Percentiles rank a stretch among this genome's conserved stretches.
Evolutionary conservation across 2,113 vertebrate species (phyloP).

Genomic region (Chloroceryle aenea): DNA sequence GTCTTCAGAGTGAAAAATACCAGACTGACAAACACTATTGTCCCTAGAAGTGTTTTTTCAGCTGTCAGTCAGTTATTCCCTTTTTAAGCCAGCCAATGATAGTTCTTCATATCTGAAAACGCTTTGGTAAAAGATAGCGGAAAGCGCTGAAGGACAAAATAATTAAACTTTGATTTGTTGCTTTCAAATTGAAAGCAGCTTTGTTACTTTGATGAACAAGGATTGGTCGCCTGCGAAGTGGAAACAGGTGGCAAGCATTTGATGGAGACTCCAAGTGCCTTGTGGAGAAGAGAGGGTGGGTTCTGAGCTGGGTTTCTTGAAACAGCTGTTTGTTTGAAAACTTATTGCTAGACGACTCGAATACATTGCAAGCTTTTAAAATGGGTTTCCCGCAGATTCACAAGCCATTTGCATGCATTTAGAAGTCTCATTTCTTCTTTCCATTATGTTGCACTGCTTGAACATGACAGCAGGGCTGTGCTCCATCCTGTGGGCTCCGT

Average conservation of each 20-base stretch:
- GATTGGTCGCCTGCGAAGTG: conserved; percentile 4
- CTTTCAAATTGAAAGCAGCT: conserved; percentile 36
- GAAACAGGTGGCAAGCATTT: neutral
- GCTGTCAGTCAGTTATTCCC: conserved; percentile 24
- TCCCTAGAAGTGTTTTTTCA: neutral
- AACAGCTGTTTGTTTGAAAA: conserved; percentile 17
- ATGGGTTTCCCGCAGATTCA: neutral
- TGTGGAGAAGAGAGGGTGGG: neutral
- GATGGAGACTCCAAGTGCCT: neutral
- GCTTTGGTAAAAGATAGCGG: neutral
- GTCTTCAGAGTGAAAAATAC: conserved; percentile 28
- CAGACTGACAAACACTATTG: neutral
- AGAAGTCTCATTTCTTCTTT: neutral
- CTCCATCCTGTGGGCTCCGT: accelerated
- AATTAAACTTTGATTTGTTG: conserved; percentile 58
- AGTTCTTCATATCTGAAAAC: neutral
- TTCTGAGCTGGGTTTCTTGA: neutral
- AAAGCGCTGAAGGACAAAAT: conserved; percentile 51
- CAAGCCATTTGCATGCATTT: neutral
- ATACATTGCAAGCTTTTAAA: neutral
- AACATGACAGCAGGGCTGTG: accelerated
- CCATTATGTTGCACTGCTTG: accelerated
- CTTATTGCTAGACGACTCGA: neutral
- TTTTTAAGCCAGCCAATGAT: neutral
- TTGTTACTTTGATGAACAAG: conserved; percentile 29